phyloP scores from a whole-genome alignment of 2,888 invertebrate genomes.

The Synanthedon formicaeformis region DNA sequence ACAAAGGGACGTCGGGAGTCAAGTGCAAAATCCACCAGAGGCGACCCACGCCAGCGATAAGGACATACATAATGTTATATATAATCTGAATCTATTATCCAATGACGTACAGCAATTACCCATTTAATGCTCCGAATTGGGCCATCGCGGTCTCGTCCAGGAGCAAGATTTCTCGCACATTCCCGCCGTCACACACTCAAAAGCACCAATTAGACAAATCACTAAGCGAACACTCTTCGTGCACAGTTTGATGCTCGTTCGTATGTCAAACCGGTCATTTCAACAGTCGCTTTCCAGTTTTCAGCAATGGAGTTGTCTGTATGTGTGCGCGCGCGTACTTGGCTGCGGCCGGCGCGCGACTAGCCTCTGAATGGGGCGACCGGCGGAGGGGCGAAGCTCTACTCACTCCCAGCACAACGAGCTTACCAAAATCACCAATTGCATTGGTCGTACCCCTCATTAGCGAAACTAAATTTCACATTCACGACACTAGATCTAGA shows the following conservation, averaged over 20 bases:
- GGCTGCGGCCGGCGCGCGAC: constrained; percentile 63
- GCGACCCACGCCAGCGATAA: constrained; percentile 46
- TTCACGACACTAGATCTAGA: constrained; percentile 25
- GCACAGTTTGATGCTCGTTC: constrained; percentile 39
- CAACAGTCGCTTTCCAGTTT: constrained; percentile 35
- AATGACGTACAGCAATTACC: constrained; percentile 69
- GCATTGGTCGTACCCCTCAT: constrained; percentile 43
- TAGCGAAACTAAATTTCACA: constrained; percentile 27
- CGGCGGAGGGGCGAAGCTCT: constrained; percentile 66
- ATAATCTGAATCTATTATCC: constrained; percentile 66
- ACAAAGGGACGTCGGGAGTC: constrained; percentile 26
- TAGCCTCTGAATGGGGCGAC: constrained; percentile 57
- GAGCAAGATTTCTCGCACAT: constrained; percentile 43
- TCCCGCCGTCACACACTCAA: constrained; percentile 62
- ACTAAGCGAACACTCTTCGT: constrained; percentile 49
- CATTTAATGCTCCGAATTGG: constrained; percentile 68
- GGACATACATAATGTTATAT: constrained; percentile 50
- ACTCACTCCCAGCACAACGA: constrained; percentile 59
- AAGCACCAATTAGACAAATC: constrained; percentile 59
- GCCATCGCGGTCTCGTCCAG: constrained; percentile 57
- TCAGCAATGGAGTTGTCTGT: constrained; percentile 16
- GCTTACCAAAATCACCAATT: constrained; percentile 65
- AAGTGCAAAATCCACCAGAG: constrained; percentile 56
- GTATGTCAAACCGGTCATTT: constrained; percentile 51
- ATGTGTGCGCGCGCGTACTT: constrained; percentile 60